Base-by-base conservation (phyloP, 2,797 vertebrate genomes). In the Syngnathus rostellatus region DNA sequence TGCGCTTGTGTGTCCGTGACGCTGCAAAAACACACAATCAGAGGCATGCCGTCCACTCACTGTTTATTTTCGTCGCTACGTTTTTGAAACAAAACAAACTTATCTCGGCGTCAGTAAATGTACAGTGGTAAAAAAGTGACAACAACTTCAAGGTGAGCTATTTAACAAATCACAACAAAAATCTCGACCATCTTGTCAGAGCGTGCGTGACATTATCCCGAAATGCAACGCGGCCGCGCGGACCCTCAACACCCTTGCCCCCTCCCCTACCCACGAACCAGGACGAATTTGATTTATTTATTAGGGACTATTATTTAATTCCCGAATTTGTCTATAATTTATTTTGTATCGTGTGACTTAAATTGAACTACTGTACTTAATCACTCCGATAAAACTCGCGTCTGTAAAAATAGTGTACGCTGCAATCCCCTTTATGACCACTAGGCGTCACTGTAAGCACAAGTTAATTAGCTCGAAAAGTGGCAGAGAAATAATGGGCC, bases 131-230 rank as follows among this genome's bases (percentile, higher is more conserved):
- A 0, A 6, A 6, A 11, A 7, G 19, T 4, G 39, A 17, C 23
- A 1, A 17, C 40, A 45, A 1, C 0, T 37, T 3, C 0, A 10
- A 25, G 66, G 2, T 19, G 0, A 7, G 6, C 57, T 11, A 55
- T 61, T 8, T 62, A 43, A 8, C 25, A 19, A 72, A 23, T 78
- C 63, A 70, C 7, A 64, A 65, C 41, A 2, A 46, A 55, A 31
- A 17, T 7, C 37, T 38, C 71, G 50, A 70, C 73, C 78, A 80
- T 73, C 74, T 69, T 83, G 86, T 88, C 59, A 21, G 83, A 87
- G 89, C 84, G 87, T 77, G 63, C 70, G 55, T 66, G 73, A 9
- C 57, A 70, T 53, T 82, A 73, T 86, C 87, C 85, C 84, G 57
- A 66, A 81, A 88, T 81, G 84, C 85, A 87, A 57, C 72, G 81